Conservation (phyloP, 1,140 invertebrate species). For the Bombus waltoni region DNA sequence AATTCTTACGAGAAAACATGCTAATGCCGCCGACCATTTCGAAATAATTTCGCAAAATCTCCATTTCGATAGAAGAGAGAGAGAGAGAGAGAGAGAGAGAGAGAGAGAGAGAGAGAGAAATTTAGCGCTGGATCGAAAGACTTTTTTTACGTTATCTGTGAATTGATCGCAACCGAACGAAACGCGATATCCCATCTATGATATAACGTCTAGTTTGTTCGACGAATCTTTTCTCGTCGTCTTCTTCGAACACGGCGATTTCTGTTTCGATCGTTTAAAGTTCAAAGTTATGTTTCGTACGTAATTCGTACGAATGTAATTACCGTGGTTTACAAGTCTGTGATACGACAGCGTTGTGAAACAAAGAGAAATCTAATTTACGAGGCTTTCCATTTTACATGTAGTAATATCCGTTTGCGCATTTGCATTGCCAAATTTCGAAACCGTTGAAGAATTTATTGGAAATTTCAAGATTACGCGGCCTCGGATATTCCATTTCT, state of each 20-base stretch:
- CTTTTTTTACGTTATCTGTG: not conserved
- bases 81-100: no score
- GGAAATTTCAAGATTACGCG: not conserved
- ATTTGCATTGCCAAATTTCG: slow-evolving; percentile 12
- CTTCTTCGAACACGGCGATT: no score
- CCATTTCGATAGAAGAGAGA: not conserved
- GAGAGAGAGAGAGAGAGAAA: not conserved
- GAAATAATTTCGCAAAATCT: not conserved
- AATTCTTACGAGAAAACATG: not conserved
- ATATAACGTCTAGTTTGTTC: not conserved
- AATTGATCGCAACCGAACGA: not conserved
- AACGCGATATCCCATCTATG: not conserved
- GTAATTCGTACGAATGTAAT: not conserved
- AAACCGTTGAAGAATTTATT: not conserved
- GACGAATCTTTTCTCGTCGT: no score
- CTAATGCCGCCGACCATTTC: not conserved
- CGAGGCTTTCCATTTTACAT: slow-evolving; percentile 11
- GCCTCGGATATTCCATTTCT: no score
- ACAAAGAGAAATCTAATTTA: slow-evolving; percentile 22
- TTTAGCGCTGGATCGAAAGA: not conserved
- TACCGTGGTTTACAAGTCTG: not conserved
- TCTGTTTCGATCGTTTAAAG: not conserved
- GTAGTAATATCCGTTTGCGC: not conserved
- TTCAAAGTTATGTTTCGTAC: not conserved
- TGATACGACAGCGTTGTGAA: not conserved